Conservation (phyloP, 2,113 vertebrate species). For the Phocoena phocoena region DNA sequence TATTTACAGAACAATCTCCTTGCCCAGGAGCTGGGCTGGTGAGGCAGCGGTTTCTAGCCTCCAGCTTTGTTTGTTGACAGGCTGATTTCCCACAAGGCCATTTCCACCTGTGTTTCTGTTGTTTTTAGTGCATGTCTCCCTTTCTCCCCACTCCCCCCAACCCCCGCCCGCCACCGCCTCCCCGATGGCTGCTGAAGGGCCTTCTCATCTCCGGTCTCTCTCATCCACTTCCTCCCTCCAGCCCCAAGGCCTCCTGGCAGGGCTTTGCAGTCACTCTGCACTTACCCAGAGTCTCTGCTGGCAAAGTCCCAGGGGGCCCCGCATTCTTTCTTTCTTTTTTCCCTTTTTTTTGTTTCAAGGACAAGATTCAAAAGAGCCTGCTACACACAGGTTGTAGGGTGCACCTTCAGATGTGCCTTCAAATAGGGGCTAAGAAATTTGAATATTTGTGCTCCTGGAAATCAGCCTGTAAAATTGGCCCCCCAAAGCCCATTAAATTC, state of each 20-base stretch:
- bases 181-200: constrained; percentile 87
- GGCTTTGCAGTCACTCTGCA: constrained; percentile 85
- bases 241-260: constrained; percentile 86
- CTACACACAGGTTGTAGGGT: constrained; percentile 86
- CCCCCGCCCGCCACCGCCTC: constrained; percentile 78
- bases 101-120: constrained; percentile 90
- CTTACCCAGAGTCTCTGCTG: constrained; percentile 86
- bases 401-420: constrained; percentile 87
- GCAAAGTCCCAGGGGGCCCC: constrained; percentile 83
- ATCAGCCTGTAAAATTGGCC: constrained; percentile 83
- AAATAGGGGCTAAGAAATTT: constrained; percentile 86
- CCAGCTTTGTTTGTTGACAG: constrained; percentile 90
- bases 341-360: constrained; percentile 85
- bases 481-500: constrained; percentile 86
- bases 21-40: constrained; percentile 80
- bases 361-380: constrained; percentile 87
- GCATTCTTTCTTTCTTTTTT: constrained; percentile 55
- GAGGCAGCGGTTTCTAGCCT: constrained; percentile 84
- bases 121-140: constrained; percentile 85
- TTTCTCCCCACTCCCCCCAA: constrained; percentile 80
- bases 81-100: constrained; percentile 89
- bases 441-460: constrained; percentile 86
- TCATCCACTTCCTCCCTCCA: constrained; percentile 87
- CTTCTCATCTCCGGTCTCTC: constrained; percentile 87
- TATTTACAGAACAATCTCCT: constrained; percentile 87